Conservation (phyloP, 2,888 invertebrate species). For the Chrysomela aeneicollis region DNA sequence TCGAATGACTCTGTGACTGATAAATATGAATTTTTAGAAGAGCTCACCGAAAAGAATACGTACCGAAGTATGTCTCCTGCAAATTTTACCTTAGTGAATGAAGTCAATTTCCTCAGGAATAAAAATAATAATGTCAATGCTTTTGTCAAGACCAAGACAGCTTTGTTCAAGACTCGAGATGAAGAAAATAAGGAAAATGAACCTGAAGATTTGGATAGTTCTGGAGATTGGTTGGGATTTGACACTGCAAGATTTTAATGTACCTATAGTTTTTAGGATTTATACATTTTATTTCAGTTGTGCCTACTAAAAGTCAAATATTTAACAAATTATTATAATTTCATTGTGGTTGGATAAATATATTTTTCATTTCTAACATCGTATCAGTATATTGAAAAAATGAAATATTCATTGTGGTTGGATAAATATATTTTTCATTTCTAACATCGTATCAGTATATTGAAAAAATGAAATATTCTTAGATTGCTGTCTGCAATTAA, state of each 20-base stretch:
- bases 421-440: neutral
- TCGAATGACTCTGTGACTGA: neutral
- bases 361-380: neutral
- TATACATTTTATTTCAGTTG: constrained; percentile 26
- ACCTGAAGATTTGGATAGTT: constrained; percentile 29
- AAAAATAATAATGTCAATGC: constrained; percentile 43
- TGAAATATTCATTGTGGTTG: neutral
- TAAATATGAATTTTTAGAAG: neutral
- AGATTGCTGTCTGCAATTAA: too few relatives aligned
- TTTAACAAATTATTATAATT: neutral
- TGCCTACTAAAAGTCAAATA: constrained; percentile 14
- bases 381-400: neutral
- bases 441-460: neutral
- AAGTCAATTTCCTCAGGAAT: constrained; percentile 52
- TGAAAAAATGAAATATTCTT: neutral
- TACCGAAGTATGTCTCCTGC: constrained; percentile 38
- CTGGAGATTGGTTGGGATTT: constrained; percentile 60
- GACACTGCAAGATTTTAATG: constrained; percentile 58
- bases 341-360: neutral
- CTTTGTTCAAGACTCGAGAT: constrained; percentile 40
- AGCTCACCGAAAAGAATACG: neutral
- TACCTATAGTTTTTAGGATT: constrained; percentile 21
- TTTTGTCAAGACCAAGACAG: constrained; percentile 47
- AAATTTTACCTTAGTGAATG: constrained; percentile 49
- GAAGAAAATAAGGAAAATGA: constrained; percentile 46